These are phyloP conservation scores for Dolichopus griseipennis DNA, from an alignment of 2,888 invertebrate genomes.

Conservation along the genomic window DNA sequence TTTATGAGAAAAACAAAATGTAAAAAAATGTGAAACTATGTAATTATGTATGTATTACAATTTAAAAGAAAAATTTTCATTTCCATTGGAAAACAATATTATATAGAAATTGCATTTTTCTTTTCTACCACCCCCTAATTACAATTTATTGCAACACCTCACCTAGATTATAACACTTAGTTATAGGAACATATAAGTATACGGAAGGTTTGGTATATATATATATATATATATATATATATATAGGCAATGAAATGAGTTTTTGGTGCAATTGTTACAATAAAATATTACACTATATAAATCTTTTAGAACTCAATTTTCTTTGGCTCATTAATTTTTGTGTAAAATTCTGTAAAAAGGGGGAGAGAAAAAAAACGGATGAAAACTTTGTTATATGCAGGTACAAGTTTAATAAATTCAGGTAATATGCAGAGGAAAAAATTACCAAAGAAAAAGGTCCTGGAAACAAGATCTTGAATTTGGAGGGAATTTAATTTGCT, in stretches of 20 bases:
- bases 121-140: neutral
- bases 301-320: constrained; percentile 6
- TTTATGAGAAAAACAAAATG: neutral
- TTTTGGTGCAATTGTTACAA: neutral
- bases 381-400: neutral
- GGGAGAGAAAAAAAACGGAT: neutral
- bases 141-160: too few relatives aligned
- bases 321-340: constrained; percentile 1
- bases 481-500: too few relatives aligned
- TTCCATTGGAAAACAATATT: neutral
- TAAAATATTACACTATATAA: constrained; percentile 1
- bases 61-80: neutral
- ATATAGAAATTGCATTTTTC: neutral
- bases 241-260: neutral
- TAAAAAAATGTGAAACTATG: too few relatives aligned
- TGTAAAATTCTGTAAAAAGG: neutral
- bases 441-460: too few relatives aligned
- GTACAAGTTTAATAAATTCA: neutral
- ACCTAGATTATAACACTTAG: too few relatives aligned
- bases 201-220: too few relatives aligned
- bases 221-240: too few relatives aligned
- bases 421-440: too few relatives aligned
- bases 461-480: too few relatives aligned
- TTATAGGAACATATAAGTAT: too few relatives aligned
- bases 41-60: neutral